These are phyloP conservation scores for Papilio glaucus DNA, from an alignment of 1,140 invertebrate genomes.

Conservation along the genomic window DNA sequence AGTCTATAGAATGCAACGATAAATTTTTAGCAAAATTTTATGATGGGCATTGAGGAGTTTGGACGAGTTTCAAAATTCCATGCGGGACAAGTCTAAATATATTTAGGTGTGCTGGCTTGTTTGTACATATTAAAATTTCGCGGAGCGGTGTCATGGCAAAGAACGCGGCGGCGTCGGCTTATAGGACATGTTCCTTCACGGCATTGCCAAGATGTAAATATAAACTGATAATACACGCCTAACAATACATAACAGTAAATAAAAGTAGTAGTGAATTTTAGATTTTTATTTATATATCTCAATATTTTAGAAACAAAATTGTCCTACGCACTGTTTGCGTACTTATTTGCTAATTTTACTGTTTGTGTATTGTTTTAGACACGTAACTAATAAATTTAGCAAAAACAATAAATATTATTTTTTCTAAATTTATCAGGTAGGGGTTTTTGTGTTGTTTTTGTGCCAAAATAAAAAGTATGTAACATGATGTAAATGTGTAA, in stretches of 20 bases:
- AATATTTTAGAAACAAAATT: background rate
- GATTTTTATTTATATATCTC: background rate
- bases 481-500: background rate
- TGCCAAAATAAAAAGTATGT: background rate
- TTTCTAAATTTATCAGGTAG: background rate
- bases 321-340: background rate
- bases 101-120: conserved; percentile 27
- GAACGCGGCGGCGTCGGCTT: conserved; percentile 14
- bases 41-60: conserved; percentile 24
- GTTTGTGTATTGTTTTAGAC: background rate
- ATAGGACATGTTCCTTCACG: conserved; percentile 1
- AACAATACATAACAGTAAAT: background rate
- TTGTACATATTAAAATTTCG: conserved; percentile 21
- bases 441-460: background rate
- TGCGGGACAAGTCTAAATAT: conserved; percentile 25
- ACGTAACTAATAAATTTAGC: conserved; percentile 8
- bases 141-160: conserved; percentile 1
- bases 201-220: conserved; percentile 23
- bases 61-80: conserved; percentile 33
- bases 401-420: background rate
- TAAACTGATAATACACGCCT: conserved; percentile 3
- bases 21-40: conserved; percentile 12
- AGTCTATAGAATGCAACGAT: background rate
- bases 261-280: background rate
- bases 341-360: background rate